A percentile compares a stretch with the other conserved stretches of the same genome.
Evolutionary conservation across 2,888 invertebrate species (phyloP).

Genomic region (Euzophera pinguis): DNA sequence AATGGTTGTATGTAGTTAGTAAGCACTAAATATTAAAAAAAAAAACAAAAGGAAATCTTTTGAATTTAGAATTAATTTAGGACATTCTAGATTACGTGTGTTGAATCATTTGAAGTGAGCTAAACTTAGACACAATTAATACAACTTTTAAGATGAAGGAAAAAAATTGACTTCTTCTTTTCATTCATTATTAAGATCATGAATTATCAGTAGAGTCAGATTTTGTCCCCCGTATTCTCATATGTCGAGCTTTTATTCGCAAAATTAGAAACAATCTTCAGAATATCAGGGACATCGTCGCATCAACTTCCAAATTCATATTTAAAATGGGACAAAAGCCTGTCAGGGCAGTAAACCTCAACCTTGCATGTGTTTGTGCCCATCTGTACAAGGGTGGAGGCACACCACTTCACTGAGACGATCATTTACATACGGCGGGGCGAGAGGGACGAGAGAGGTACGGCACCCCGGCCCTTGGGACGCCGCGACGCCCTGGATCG

Average conservation of each 20-base stretch:
- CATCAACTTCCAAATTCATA: slow-evolving; percentile 59
- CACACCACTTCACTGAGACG: slow-evolving; percentile 69
- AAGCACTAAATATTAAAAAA: too few relatives aligned
- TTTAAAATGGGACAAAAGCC: slow-evolving; percentile 75
- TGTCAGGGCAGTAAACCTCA: slow-evolving; percentile 76
- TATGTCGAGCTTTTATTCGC: slow-evolving; percentile 22
- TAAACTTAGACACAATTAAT: too few relatives aligned
- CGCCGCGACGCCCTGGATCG: slow-evolving; percentile 45
- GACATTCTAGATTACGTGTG: too few relatives aligned
- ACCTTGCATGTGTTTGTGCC: slow-evolving; percentile 46
- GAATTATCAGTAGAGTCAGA: too few relatives aligned
- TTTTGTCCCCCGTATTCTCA: neutral
- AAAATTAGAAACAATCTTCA: slow-evolving; percentile 26
- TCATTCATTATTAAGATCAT: too few relatives aligned
- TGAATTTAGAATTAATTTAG: neutral
- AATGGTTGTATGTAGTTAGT: neutral
- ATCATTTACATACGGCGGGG: slow-evolving; percentile 78
- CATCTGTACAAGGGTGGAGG: slow-evolving; percentile 45
- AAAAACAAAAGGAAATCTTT: neutral
- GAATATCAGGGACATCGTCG: slow-evolving; percentile 44
- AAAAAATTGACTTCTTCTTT: too few relatives aligned
- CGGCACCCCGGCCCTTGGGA: slow-evolving; percentile 40
- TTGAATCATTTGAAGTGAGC: too few relatives aligned
- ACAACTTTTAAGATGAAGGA: too few relatives aligned
- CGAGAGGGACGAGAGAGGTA: slow-evolving; percentile 45